Evolutionary conservation across 2,888 invertebrate genomes (phyloP).

Genomic region (Synanthedon vespiformis): DNA sequence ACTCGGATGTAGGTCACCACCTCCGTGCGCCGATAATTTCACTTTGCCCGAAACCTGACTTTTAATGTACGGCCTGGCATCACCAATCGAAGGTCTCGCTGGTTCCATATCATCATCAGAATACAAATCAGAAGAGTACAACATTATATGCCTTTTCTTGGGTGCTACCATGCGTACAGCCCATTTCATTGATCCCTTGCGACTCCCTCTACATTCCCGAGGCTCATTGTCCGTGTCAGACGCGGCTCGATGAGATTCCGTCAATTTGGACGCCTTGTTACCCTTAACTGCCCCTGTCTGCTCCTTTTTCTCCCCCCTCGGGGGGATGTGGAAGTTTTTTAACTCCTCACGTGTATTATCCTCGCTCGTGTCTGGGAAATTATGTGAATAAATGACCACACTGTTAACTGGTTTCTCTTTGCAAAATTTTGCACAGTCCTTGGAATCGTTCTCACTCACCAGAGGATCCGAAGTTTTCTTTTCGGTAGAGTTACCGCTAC

Average conservation of each 20-base stretch:
- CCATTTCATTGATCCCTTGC: constrained; percentile 50
- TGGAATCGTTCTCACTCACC: constrained; percentile 20
- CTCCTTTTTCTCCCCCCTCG: constrained; percentile 67
- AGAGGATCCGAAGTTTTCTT: constrained; percentile 26
- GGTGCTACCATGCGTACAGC: constrained; percentile 46
- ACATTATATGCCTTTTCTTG: constrained; percentile 50
- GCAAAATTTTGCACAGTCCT: constrained; percentile 46
- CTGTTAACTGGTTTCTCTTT: constrained; percentile 54
- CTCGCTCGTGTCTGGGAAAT: constrained; percentile 54
- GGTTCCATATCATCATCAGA: constrained; percentile 51
- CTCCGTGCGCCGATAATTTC: constrained; percentile 56
- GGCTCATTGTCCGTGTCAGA: constrained; percentile 59
- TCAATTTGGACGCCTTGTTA: constrained; percentile 30
- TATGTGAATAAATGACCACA: constrained; percentile 59
- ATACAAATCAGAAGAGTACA: constrained; percentile 53
- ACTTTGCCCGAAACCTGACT: constrained; percentile 34
- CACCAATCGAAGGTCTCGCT: constrained; percentile 34
- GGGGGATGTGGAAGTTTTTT: constrained; percentile 69
- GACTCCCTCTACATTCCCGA: constrained; percentile 30
- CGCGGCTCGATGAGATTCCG: constrained; percentile 43
- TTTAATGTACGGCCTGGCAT: constrained; percentile 42
- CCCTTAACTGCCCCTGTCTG: constrained; percentile 37
- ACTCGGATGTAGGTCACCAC: constrained; percentile 53
- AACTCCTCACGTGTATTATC: constrained; percentile 57
- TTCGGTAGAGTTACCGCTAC: constrained; percentile 50